phyloP scores from a whole-genome alignment of 2,113 vertebrate genomes.

The Petroica traversi region DNA sequence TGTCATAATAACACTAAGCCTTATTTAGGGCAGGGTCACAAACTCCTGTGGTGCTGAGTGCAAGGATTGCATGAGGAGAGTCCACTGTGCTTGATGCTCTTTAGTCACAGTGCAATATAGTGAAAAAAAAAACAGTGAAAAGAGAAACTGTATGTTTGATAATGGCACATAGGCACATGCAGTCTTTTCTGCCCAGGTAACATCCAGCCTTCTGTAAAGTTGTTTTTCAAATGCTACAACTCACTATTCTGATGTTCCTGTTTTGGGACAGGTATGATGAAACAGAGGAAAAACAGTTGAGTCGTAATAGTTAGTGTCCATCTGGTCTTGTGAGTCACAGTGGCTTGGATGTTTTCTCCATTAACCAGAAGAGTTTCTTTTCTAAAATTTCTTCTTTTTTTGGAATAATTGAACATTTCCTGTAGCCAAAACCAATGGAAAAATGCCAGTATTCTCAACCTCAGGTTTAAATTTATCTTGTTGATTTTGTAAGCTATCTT shows the following conservation, averaged over 20 bases:
- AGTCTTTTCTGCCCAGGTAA: neutral
- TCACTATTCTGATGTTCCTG: neutral
- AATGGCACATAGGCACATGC: neutral
- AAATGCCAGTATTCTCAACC: slow-evolving; percentile 10
- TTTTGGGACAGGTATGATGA: neutral
- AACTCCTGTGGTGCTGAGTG: neutral
- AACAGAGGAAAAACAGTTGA: neutral
- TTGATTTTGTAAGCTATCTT: slow-evolving; percentile 39
- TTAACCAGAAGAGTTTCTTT: neutral
- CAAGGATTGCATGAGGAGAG: neutral
- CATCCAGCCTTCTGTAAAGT: neutral
- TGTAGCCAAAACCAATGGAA: slow-evolving; percentile 30
- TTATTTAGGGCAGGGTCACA: neutral
- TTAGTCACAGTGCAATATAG: neutral
- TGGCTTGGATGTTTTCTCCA: neutral
- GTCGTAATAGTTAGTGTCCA: neutral
- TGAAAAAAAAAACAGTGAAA: neutral
- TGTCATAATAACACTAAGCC: neutral
- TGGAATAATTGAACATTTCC: neutral
- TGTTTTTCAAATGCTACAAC: neutral
- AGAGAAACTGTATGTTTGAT: neutral
- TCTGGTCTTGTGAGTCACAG: neutral
- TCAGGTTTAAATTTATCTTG: slow-evolving; percentile 59
- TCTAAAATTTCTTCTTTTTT: neutral
- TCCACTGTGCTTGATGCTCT: neutral